Evolutionary conservation across 2,888 invertebrate species (phyloP), one percentile per base, ranked within the genome.

Genomic region (Sminthurinus aureus): DNA sequence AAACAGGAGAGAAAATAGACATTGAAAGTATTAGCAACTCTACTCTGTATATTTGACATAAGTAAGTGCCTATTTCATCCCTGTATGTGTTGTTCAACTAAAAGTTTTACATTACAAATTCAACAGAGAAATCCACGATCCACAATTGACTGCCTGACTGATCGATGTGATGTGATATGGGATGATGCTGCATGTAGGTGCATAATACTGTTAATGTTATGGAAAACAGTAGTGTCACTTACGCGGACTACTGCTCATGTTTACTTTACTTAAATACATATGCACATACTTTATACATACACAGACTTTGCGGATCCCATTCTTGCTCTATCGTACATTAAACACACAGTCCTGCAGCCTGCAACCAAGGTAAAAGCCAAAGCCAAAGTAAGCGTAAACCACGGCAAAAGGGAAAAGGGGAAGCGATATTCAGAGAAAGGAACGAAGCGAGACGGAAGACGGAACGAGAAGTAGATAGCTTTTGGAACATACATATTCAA

Each of bases 71-170:
- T 38, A 38, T 38, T 38, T 38, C 38, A 38, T 6, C 38, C 38
- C 38, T 38, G n/a, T 6, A 38, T 38, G 38, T 38, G 38, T 38
- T 38, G 38, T 6, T 6, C 38, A 38, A 38, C 38, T 38, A 38
- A 11, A 22, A 83, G 75, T 24, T 67, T 76, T 64, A 26, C 74
- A 73, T 81, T 84, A 81, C 84, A 84, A 81, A 80, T 84, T 81
- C 71, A 84, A 84, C 81, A 24, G 74, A 38, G 26, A 64, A 52
- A 2, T 0, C 11, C 75, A 50, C 20, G 3, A 51, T n/a, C n/a
- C n/a, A n/a, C n/a, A n/a, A n/a, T n/a, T n/a, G n/a, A n/a, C n/a
- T n/a, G n/a, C n/a, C 12, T 3, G 38, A 6, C 12, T 38, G 50
- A 50, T 18, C 15, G 75, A 75, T 50, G 50, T 50, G 38, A 38